These are phyloP conservation scores for Cryptocephalus moraei DNA, from an alignment of 2,888 invertebrate species.

Conservation along the genomic window DNA sequence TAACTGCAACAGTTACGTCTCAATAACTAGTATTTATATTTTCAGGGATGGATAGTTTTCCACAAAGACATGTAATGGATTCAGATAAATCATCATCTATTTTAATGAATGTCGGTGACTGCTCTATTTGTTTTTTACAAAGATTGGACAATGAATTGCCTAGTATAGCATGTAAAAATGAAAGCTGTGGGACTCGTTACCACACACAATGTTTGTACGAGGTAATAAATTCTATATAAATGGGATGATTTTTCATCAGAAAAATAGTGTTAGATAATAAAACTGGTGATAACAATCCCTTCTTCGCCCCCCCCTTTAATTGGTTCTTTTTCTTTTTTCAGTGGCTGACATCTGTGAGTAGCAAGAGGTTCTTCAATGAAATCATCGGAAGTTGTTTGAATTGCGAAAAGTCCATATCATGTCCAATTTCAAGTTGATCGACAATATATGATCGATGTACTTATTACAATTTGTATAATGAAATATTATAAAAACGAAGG, in stretches of 20 bases:
- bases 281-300: background rate
- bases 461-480: background rate
- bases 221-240: too few relatives aligned
- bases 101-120: conserved; percentile 29
- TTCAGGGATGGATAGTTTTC: conserved; percentile 28
- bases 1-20: too few relatives aligned
- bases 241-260: too few relatives aligned
- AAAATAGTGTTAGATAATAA: too few relatives aligned
- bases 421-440: conserved; percentile 11
- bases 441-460: too few relatives aligned
- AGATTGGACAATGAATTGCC: conserved; percentile 34
- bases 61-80: conserved; percentile 14
- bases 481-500: background rate
- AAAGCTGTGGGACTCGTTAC: conserved; percentile 32
- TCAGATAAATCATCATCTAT: conserved; percentile 17
- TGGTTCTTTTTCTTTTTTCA: conserved; percentile 16
- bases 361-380: conserved; percentile 25
- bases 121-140: conserved; percentile 36
- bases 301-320: too few relatives aligned
- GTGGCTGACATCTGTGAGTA: conserved; percentile 30
- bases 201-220: conserved; percentile 37
- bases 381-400: conserved; percentile 33
- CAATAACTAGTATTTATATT: conserved; percentile 1
- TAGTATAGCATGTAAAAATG: conserved; percentile 33
- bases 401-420: conserved; percentile 29